Base-by-base conservation (phyloP, 1,140 invertebrate genomes). In the Dinoponera quadriceps region DNA sequence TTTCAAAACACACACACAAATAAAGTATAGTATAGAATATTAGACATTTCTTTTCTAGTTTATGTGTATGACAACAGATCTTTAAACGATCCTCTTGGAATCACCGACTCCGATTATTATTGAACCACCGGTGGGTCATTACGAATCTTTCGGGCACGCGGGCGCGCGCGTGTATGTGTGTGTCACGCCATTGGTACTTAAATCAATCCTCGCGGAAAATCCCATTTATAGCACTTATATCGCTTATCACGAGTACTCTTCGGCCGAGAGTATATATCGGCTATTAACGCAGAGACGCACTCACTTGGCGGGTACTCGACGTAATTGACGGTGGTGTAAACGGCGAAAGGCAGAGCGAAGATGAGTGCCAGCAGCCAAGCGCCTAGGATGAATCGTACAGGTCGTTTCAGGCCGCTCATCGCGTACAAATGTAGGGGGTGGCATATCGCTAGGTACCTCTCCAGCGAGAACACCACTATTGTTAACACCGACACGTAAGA, bases 361-460 rank as follows among this genome's bases (percentile, higher is more conserved):
- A 97, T 68, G 11, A 98, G 94, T 1, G 97, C 96, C 0, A 98
- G 90, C 0, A 97, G 89, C 98, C 98, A 99, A 14, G 98, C 94
- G 13, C 95, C 94, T 1, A 96, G 94, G 60, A 99, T 98, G 62
- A 98, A 97, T 48, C 96, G 95, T n/a, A 97, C 90, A 1, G 98
- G 97, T 38, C 98, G 94, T 59, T 97, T 96, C 51, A 98, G 95
- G 7, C 97, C 97, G 0, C 97, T 97, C 95, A 98, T 97, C 3
- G 96, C 96, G 90, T 98, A 96, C 22, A 96, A 94, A 85, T 97
- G 96, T 51, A 99, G 93, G 0, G 98, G 98, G 93, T 99, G 97
- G 90, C 98, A 99, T 87, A 99, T 99, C 18, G 98, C 98, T 38
- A 99, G 92, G 94, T 99, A 99, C 57, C 98, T 95, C 93, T 98